A percentile compares a stretch with the other conserved stretches of the same genome.
These are phyloP conservation scores for Alcis repandata DNA, from an alignment of 2,888 invertebrate species.

Conservation along the genomic window DNA sequence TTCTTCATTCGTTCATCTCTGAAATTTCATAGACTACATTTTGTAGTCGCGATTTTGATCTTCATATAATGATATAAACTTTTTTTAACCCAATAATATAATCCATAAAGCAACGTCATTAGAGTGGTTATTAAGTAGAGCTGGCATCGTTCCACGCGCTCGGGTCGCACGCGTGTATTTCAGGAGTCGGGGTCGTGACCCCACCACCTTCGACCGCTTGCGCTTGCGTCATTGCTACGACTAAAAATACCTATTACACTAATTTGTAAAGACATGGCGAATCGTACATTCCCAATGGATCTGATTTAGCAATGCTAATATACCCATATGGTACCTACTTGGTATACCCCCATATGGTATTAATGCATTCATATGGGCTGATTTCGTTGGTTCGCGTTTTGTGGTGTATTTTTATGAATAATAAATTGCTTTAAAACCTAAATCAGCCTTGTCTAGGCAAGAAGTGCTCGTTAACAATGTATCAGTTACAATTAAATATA, in stretches of 20 bases:
- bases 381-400: no score
- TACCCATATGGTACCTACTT: no score
- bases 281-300: no score
- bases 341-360: no score
- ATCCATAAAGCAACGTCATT: constrained; percentile 1
- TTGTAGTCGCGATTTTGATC: background rate
- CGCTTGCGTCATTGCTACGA: constrained; percentile 22
- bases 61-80: background rate
- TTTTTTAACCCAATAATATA: background rate
- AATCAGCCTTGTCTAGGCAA: no score
- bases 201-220: constrained; percentile 45
- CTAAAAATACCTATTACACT: background rate
- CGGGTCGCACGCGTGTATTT: constrained; percentile 46
- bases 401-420: no score
- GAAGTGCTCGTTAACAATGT: no score
- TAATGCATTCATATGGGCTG: no score
- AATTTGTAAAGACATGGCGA: background rate
- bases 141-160: constrained; percentile 46
- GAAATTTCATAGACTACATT: background rate
- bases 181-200: constrained; percentile 49
- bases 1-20: background rate
- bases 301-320: no score
- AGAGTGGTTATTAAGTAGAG: constrained; percentile 24
- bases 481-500: no score
- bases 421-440: no score